A percentile compares a stretch with the other conserved stretches of the same genome.
These are phyloP conservation scores for Acheta domesticus DNA, from an alignment of 2,888 invertebrate species.

Conservation along the genomic window DNA sequence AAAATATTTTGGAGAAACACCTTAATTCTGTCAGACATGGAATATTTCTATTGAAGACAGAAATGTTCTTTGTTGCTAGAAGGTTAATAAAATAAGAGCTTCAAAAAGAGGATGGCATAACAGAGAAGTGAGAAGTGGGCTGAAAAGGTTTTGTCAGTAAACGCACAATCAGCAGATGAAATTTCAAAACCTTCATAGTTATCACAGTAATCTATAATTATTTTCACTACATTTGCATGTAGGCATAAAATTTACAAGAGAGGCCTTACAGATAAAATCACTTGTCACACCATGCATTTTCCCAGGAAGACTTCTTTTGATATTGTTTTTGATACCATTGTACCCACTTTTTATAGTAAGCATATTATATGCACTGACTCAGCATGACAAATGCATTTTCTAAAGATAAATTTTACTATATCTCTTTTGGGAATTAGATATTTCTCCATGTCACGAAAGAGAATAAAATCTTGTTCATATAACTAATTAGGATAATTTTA, in stretches of 20 bases:
- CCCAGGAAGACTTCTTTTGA: neutral
- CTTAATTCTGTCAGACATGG: too few species aligned
- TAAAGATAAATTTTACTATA: neutral
- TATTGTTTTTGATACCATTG: neutral
- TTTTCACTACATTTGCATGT: neutral
- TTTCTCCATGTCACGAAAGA: neutral
- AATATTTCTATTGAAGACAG: too few species aligned
- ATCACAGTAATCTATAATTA: neutral
- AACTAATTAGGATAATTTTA: too few species aligned
- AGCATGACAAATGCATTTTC: neutral
- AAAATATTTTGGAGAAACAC: too few species aligned
- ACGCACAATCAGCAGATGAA: constrained; percentile 5
- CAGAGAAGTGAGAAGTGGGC: neutral
- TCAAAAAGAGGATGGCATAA: too few species aligned
- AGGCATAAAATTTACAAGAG: neutral
- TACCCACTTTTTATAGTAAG: neutral
- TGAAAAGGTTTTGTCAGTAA: neutral
- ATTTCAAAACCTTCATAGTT: neutral
- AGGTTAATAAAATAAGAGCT: too few species aligned
- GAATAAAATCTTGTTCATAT: too few species aligned
- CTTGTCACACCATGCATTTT: neutral
- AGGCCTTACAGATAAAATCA: neutral
- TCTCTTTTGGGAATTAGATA: neutral
- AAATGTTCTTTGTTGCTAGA: too few species aligned
- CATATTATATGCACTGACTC: neutral